phyloP scores from a whole-genome alignment of 1,140 invertebrate genomes.

The Macrocentrus cingulum region DNA sequence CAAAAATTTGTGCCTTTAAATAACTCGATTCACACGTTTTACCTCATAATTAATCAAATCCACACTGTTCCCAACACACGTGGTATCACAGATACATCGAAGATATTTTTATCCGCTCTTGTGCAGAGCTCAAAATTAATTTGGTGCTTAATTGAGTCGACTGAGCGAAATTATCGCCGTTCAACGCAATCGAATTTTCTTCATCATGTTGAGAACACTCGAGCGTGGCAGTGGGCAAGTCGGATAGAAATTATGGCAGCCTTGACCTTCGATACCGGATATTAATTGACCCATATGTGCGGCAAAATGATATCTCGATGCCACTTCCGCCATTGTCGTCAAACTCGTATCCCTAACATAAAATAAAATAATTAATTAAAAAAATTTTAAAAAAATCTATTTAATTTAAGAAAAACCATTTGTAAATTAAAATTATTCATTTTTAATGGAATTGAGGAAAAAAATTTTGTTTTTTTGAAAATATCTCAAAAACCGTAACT shows the following conservation, averaged over 20 bases:
- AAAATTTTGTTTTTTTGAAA: not conserved
- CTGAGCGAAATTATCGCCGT: not conserved
- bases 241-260: constrained; percentile 73
- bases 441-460: constrained; percentile 6
- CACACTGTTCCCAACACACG: too few species aligned
- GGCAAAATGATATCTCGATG: constrained; percentile 78
- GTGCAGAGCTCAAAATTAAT: too few species aligned
- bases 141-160: not conserved
- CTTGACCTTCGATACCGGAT: constrained; percentile 68
- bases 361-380: constrained; percentile 28
- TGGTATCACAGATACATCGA: too few species aligned
- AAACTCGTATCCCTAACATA: constrained; percentile 64
- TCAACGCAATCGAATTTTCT: constrained; percentile 62
- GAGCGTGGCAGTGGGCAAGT: constrained; percentile 68
- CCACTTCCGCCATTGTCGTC: constrained; percentile 63
- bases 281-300: constrained; percentile 82
- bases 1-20: too few species aligned
- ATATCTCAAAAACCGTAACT: not conserved
- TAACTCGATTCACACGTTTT: too few species aligned
- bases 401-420: constrained; percentile 2
- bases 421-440: constrained; percentile 24
- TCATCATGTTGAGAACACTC: constrained; percentile 70
- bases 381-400: constrained; percentile 7
- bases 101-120: not conserved
- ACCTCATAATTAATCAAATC: too few species aligned